phyloP scores from a whole-genome alignment of 2,888 invertebrate genomes.

The Phorcus lineatus region DNA sequence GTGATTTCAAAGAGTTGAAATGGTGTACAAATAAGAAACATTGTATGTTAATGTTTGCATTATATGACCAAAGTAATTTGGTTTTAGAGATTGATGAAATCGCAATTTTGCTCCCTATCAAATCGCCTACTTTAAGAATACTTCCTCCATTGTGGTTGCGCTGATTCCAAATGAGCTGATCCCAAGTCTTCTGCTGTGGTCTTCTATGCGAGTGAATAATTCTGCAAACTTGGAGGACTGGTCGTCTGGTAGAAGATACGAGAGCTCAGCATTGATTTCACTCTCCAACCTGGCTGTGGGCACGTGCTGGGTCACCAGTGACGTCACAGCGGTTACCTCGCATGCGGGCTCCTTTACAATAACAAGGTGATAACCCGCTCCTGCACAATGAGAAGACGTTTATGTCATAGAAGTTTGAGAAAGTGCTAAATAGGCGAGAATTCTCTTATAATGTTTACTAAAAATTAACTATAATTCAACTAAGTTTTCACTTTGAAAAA shows the following conservation, averaged over 20 bases:
- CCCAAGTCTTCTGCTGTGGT: slow-evolving; percentile 78
- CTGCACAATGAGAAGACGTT: slow-evolving; percentile 72
- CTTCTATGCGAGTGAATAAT: slow-evolving; percentile 67
- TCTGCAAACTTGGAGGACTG: slow-evolving; percentile 60
- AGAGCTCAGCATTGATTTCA: slow-evolving; percentile 69
- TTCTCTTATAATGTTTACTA: too few relatives aligned
- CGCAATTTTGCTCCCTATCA: too few relatives aligned
- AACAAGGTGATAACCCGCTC: slow-evolving; percentile 87
- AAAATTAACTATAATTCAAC: too few relatives aligned
- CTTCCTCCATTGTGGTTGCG: slow-evolving; percentile 92
- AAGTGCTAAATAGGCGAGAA: too few relatives aligned
- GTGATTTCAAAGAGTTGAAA: too few relatives aligned
- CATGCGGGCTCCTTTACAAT: slow-evolving; percentile 80
- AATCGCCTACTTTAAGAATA: slow-evolving; percentile 77
- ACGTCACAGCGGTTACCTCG: slow-evolving; percentile 78
- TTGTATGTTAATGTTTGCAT: too few relatives aligned
- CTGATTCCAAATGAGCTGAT: slow-evolving; percentile 88
- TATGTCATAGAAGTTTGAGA: too few relatives aligned
- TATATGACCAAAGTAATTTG: too few relatives aligned
- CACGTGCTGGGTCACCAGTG: slow-evolving; percentile 81
- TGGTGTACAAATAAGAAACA: too few relatives aligned
- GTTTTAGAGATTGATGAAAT: too few relatives aligned
- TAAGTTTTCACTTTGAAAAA: too few relatives aligned
- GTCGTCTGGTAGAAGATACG: slow-evolving; percentile 69
- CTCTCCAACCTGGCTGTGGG: slow-evolving; percentile 80